A percentile compares a stretch with the other conserved stretches of the same genome.
These are phyloP conservation scores for Vimba vimba DNA, from an alignment of 2,113 vertebrate species.

Conservation along the genomic window DNA sequence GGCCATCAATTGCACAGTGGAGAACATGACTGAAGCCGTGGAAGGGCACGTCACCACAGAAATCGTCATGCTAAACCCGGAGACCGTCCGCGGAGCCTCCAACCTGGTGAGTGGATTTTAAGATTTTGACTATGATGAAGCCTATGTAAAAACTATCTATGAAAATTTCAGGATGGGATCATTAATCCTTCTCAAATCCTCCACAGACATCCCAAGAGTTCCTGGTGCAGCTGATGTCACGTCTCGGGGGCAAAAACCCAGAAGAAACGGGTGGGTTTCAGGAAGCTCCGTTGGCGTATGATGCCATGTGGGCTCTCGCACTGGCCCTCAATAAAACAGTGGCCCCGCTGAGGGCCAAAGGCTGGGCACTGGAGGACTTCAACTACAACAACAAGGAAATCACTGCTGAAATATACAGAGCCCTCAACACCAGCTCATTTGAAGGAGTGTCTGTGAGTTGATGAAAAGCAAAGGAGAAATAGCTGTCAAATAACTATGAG, in stretches of 20 bases:
- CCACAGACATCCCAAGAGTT: conserved; percentile 93
- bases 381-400: conserved; percentile 97
- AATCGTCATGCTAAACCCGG: conserved; percentile 96
- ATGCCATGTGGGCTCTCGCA: conserved; percentile 94
- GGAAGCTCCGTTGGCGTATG: conserved; percentile 92
- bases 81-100: conserved; percentile 91
- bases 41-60: conserved; percentile 95
- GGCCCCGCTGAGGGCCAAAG: conserved; percentile 81
- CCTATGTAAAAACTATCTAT: not conserved
- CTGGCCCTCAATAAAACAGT: conserved; percentile 94
- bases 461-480: not conserved
- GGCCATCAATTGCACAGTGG: conserved; percentile 92
- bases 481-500: not conserved
- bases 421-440: conserved; percentile 94
- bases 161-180: not conserved
- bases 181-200: not conserved
- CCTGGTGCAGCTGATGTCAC: conserved; percentile 85
- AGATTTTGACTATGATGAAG: not conserved
- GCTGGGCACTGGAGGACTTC: conserved; percentile 88
- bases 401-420: conserved; percentile 91
- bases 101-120: conserved; percentile 82
- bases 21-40: conserved; percentile 93
- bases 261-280: conserved; percentile 94
- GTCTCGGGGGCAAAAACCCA: conserved; percentile 87
- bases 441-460: conserved; percentile 79